Evolutionary conservation across 2,888 invertebrate species (phyloP).

Genomic region (Brachyptera risi): DNA sequence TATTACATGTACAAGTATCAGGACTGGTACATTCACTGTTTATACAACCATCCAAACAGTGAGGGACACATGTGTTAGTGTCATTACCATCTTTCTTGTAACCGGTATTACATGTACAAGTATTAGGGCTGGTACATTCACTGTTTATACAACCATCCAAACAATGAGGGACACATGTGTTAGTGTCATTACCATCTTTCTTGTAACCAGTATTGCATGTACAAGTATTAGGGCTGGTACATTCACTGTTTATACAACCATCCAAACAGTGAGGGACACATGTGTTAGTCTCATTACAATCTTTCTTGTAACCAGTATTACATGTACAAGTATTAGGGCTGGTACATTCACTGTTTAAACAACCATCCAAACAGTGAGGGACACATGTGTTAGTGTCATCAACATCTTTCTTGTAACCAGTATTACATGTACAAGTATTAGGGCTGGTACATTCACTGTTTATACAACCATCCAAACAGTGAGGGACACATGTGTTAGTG

Average conservation of each 20-base stretch:
- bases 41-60: constrained; percentile 39
- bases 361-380: constrained; percentile 12
- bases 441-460: constrained; percentile 44
- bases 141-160: constrained; percentile 48
- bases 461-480: constrained; percentile 39
- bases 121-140: constrained; percentile 39
- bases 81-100: constrained; percentile 31
- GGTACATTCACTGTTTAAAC: constrained; percentile 12
- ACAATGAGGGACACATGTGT: constrained; percentile 59
- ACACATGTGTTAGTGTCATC: neutral
- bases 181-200: constrained; percentile 24
- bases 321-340: constrained; percentile 17
- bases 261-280: constrained; percentile 19
- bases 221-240: constrained; percentile 12
- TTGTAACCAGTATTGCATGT: constrained; percentile 5
- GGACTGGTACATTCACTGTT: constrained; percentile 33
- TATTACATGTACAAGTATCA: constrained; percentile 1
- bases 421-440: constrained; percentile 47
- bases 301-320: neutral
- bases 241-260: constrained; percentile 7
- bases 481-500: constrained; percentile 39
- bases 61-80: constrained; percentile 41
- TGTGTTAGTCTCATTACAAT: neutral
- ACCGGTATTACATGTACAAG: constrained; percentile 33
- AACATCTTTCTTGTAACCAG: constrained; percentile 39